These are phyloP conservation scores for Anadara kagoshimensis DNA, from an alignment of 1,140 invertebrate species.

Conservation along the genomic window DNA sequence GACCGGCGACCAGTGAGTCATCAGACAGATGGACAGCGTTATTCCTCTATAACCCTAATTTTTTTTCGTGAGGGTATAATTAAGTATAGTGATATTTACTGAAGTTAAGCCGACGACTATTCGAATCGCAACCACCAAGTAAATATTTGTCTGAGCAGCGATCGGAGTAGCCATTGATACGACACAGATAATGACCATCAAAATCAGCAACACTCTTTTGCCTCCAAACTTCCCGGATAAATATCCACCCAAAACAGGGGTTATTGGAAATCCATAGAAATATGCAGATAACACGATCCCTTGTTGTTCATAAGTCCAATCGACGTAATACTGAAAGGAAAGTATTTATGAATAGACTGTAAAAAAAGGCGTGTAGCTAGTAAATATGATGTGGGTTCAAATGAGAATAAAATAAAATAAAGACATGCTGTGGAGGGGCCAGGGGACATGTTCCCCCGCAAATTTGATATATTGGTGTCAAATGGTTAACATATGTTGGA, in stretches of 20 bases:
- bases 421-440: neutral
- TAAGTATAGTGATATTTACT: conserved; percentile 44
- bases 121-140: conserved; percentile 37
- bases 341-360: too few relatives aligned
- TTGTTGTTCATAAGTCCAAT: conserved; percentile 84
- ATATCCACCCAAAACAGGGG: conserved; percentile 85
- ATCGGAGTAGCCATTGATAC: conserved; percentile 38
- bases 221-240: conserved; percentile 78
- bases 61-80: too few relatives aligned
- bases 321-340: neutral
- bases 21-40: too few relatives aligned
- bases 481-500: neutral
- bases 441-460: neutral
- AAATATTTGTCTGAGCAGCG: conserved; percentile 26
- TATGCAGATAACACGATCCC: conserved; percentile 90
- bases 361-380: neutral
- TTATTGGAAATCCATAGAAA: conserved; percentile 84
- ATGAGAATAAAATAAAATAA: neutral
- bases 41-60: too few relatives aligned
- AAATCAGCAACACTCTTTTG: conserved; percentile 56
- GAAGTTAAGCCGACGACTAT: conserved; percentile 38
- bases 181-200: conserved; percentile 28
- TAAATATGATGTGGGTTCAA: neutral
- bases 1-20: too few relatives aligned
- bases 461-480: neutral